A percentile compares a stretch with the other conserved stretches of the same genome.
Evolutionary conservation across 1,140 invertebrate species (phyloP).

Genomic region (Bombyx mandarina): DNA sequence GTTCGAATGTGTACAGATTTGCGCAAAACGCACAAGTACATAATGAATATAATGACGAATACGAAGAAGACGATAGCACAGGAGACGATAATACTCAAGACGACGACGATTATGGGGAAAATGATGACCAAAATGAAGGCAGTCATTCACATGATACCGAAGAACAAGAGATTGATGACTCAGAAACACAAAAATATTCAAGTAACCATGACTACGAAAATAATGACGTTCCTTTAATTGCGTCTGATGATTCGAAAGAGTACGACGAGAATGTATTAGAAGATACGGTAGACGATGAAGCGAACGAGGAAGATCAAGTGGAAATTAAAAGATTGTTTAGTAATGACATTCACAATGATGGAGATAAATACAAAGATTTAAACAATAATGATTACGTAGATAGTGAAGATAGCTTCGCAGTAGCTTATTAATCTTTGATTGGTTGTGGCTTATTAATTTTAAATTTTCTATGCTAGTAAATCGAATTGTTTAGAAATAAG

Average conservation of each 20-base stretch:
- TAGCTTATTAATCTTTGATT: conserved; percentile 29
- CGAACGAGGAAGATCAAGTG: conserved; percentile 13
- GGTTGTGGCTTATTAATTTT: neutral
- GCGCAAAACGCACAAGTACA: conserved; percentile 18
- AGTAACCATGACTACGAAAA: conserved; percentile 5
- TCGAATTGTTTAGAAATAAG: no score
- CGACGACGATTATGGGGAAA: conserved; percentile 5
- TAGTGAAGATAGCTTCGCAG: conserved; percentile 29
- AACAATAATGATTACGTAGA: conserved; percentile 46
- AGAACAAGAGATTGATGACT: neutral
- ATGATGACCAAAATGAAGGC: conserved; percentile 8
- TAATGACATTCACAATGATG: conserved; percentile 22
- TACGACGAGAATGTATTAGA: neutral
- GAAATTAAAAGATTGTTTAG: conserved; percentile 28
- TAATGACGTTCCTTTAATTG: conserved; percentile 1
- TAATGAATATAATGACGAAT: conserved; percentile 6
- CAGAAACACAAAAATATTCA: neutral
- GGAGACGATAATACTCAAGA: conserved; percentile 8
- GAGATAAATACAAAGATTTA: conserved; percentile 24
- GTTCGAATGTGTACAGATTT: conserved; percentile 34
- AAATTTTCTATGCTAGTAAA: no score
- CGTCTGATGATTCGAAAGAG: neutral
- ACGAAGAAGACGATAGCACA: conserved; percentile 5
- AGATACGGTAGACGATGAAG: conserved; percentile 4
- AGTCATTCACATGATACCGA: neutral